Percentiles rank a stretch among this genome's conserved stretches.
phyloP scores from a whole-genome alignment of 2,797 vertebrate species.

The Choloepus didactylus region DNA sequence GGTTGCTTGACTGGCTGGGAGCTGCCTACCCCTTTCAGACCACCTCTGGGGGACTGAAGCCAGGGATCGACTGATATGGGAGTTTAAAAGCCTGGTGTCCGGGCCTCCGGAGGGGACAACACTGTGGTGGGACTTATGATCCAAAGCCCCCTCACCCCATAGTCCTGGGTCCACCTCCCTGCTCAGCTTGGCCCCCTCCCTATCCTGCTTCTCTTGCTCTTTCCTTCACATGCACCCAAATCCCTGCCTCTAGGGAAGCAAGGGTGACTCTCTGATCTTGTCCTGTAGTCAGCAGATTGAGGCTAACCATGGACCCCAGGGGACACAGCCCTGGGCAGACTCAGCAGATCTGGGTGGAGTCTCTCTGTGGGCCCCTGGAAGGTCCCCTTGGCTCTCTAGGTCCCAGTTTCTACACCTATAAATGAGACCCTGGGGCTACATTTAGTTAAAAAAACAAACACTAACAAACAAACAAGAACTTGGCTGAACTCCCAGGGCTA shows the following conservation, averaged over 20 bases:
- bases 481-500: neutral
- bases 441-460: constrained; percentile 26
- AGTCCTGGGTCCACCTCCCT: constrained; percentile 55
- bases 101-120: neutral
- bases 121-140: neutral
- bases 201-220: constrained; percentile 41
- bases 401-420: neutral
- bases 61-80: neutral
- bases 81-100: neutral
- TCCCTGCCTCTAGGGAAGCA: neutral
- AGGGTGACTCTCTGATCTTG: too few relatives aligned
- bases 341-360: neutral
- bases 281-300: neutral
- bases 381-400: neutral
- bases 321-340: neutral
- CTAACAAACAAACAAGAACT: neutral
- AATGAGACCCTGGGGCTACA: neutral
- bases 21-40: neutral
- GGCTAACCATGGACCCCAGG: neutral
- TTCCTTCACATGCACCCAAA: neutral
- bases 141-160: rapidly evolving
- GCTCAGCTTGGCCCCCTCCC: neutral
- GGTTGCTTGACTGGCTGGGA: neutral
- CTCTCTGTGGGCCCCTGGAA: neutral
- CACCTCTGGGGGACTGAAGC: neutral